These are phyloP conservation scores for Zoanthus sociatus DNA, from an alignment of 92 coral and sea anemone genomes.

Conservation along the genomic window DNA sequence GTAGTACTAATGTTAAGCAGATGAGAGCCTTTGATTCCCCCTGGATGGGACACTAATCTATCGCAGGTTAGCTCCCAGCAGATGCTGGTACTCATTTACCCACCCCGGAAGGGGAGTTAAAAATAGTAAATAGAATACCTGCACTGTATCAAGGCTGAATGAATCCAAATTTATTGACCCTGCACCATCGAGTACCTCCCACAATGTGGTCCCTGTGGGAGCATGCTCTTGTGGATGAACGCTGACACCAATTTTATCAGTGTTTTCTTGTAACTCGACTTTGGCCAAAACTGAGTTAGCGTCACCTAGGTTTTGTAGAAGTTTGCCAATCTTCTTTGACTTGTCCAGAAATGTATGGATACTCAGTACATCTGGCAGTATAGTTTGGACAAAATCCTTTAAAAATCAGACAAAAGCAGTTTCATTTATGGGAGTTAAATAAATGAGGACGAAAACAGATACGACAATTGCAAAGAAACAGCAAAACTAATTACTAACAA, in stretches of 20 bases:
- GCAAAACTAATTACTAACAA: too few relatives aligned
- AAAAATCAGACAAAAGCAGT: not conserved
- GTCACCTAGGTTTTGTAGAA: slow-evolving; percentile 80
- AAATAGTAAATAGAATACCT: slow-evolving; percentile 54
- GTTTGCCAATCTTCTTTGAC: slow-evolving; percentile 79
- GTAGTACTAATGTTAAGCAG: too few relatives aligned
- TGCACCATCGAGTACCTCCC: slow-evolving; percentile 72
- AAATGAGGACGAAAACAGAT: too few relatives aligned
- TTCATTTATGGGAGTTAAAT: too few relatives aligned
- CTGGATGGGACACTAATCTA: too few relatives aligned
- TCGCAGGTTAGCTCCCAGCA: too few relatives aligned
- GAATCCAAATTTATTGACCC: slow-evolving; percentile 53
- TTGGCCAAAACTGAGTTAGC: slow-evolving; percentile 63
- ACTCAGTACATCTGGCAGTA: slow-evolving; percentile 77
- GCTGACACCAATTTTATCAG: slow-evolving; percentile 19
- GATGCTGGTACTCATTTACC: too few relatives aligned
- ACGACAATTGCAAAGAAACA: too few relatives aligned
- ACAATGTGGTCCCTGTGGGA: slow-evolving; percentile 70
- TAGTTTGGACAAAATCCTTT: slow-evolving; percentile 71
- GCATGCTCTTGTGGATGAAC: slow-evolving; percentile 79
- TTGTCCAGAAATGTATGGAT: slow-evolving; percentile 86
- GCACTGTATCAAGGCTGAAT: slow-evolving; percentile 69
- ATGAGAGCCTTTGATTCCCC: too few relatives aligned
- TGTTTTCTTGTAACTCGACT: slow-evolving; percentile 37
- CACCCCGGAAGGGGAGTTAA: too few relatives aligned